Evolutionary conservation across 2,113 vertebrate genomes (phyloP).

Genomic region (Leptocoma aspasia): DNA sequence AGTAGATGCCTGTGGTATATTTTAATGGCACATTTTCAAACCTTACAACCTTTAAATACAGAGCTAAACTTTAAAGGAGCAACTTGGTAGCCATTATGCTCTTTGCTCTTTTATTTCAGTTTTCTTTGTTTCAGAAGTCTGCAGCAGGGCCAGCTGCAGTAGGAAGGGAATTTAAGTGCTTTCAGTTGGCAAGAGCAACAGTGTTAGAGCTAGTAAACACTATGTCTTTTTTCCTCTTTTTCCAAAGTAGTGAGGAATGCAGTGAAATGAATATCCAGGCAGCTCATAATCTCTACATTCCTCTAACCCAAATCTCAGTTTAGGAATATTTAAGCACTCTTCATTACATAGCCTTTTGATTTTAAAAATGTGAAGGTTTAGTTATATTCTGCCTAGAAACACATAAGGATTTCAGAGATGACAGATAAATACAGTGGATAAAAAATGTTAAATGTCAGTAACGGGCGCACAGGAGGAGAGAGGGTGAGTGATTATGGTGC

Average conservation of each 20-base stretch:
- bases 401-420: conserved; percentile 41
- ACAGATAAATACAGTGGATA: conserved; percentile 29
- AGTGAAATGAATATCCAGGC: conserved; percentile 18
- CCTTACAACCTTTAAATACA: conserved; percentile 21
- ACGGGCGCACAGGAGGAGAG: background rate
- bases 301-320: background rate
- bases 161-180: conserved; percentile 33
- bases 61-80: conserved; percentile 27
- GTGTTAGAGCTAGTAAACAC: conserved; percentile 43
- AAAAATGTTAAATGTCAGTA: background rate
- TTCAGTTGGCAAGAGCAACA: conserved; percentile 25
- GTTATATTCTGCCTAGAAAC: conserved; percentile 26
- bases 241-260: background rate
- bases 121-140: conserved; percentile 32
- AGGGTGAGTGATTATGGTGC: background rate
- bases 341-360: background rate
- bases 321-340: conserved; percentile 4
- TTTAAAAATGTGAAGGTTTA: conserved; percentile 24
- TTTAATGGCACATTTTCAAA: conserved; percentile 52
- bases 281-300: background rate
- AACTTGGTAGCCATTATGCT: conserved; percentile 12
- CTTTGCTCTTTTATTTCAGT: conserved; percentile 25
- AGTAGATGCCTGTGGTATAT: conserved; percentile 25
- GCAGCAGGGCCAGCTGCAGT: background rate
- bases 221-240: background rate